Base-by-base conservation (phyloP, 2,888 invertebrate genomes). In the Cheilosia impressa region DNA sequence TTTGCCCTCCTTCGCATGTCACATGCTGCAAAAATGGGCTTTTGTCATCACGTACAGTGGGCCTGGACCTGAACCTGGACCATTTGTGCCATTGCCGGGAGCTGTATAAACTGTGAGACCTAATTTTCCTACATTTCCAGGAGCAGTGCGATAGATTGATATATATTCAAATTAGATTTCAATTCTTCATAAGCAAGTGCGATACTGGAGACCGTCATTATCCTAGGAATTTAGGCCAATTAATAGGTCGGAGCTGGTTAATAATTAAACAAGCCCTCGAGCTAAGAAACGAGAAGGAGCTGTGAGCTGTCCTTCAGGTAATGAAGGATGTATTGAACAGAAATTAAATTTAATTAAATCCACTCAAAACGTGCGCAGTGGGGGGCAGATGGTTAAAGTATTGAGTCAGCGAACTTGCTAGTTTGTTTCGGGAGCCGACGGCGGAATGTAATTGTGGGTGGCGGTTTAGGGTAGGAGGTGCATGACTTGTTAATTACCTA, bases 91-190 rank as follows among this genome's bases (percentile, higher is more conserved):
- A 60, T 47, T 77, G 77, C 77, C 47, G 9, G 53, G 60, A 82
- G 76, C 53, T 77, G 69, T 72, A 38, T 38, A 38, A 13, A 38
- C 38, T 38, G 38, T 38, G 50, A 66, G 31, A 78, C 72, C 72
- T 72, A 78, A 72, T 78, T 82, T 77, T 43, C 31, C 41, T 13
- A 27, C 31, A 72, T 24, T 68, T 78, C 24, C 17, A 52, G 45
- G 13, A 19, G 57, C 19, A 27, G 17, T 5, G 27, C n/a, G 19
- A 31, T 66, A 66, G 66, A 68, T 83, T 77, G 68, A 72, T 17
- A 65, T 73, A 78, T 83, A 78, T 83, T 78, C 72, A 83, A 83
- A 77, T 78, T 78, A 62, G 68, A 83, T 78, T 83, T 83, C 78
- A 83, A 78, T 78, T 78, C 38, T 10, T 17, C 19, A 17, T 66